Conservation (phyloP, 2,888 invertebrate genomes). For the Pherbina coryleti region DNA sequence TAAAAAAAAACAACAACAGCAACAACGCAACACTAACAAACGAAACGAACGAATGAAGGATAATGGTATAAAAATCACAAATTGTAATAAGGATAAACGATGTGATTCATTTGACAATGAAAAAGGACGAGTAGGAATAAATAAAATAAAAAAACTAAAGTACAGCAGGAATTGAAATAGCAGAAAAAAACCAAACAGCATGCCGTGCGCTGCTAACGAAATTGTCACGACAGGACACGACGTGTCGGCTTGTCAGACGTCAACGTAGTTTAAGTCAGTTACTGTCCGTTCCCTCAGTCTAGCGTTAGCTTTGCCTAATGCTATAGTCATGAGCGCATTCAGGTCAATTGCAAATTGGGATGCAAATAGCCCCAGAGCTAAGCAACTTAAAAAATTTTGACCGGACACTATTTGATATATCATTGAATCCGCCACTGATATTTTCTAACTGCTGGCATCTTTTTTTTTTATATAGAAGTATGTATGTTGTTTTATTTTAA, state of each 20-base stretch:
- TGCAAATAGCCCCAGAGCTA: too few relatives aligned
- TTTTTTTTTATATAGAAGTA: too few relatives aligned
- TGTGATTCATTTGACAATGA: slow-evolving; percentile 24
- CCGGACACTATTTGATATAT: too few relatives aligned
- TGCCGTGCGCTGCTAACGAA: neutral
- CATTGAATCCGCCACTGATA: too few relatives aligned
- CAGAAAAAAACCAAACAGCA: neutral
- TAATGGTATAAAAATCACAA: slow-evolving; percentile 31
- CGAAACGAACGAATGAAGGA: neutral
- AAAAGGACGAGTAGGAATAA: neutral
- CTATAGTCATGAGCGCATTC: too few relatives aligned
- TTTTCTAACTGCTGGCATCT: too few relatives aligned
- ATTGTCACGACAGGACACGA: slow-evolving; percentile 28
- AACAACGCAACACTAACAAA: neutral
- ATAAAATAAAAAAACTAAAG: neutral
- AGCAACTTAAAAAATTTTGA: too few relatives aligned
- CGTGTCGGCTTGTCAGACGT: slow-evolving; percentile 14
- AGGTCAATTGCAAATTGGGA: too few relatives aligned
- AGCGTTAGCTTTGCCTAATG: neutral
- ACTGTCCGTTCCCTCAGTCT: neutral
- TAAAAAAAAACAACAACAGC: neutral
- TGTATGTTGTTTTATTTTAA: too few relatives aligned
- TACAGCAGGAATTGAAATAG: too few relatives aligned
- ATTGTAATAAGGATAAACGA: slow-evolving; percentile 40
- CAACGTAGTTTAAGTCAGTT: slow-evolving; percentile 23